phyloP scores from a whole-genome alignment of 1,140 invertebrate species.

The Dinoponera quadriceps region DNA sequence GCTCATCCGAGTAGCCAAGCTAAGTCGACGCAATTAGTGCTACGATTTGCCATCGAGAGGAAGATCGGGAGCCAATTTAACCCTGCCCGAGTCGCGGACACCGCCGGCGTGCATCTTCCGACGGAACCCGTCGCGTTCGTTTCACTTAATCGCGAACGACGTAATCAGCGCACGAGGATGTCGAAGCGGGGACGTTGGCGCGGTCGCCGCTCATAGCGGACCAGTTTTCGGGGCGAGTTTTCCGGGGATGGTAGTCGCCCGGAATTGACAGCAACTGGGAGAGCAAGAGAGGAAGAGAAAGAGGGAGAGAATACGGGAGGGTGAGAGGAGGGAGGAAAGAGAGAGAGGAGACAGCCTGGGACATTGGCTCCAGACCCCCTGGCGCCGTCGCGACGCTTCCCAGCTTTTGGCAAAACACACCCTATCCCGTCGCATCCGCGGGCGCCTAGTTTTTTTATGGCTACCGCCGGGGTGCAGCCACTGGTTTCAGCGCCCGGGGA shows the following conservation, averaged over 20 bases:
- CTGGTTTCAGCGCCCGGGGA: conserved; percentile 72
- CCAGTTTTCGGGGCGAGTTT: conserved; percentile 54
- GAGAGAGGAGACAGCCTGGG: conserved; percentile 69
- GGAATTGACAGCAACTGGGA: conserved; percentile 74
- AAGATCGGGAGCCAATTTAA: conserved; percentile 18
- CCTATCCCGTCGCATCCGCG: conserved; percentile 73
- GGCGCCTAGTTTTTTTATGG: conserved; percentile 80
- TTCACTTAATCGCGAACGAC: conserved; percentile 38
- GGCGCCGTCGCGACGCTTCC: conserved; percentile 82
- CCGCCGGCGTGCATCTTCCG: conserved; percentile 6
- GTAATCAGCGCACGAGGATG: conserved; percentile 35
- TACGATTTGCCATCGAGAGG: not conserved
- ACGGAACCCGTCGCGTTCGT: conserved; percentile 20
- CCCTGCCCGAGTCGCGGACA: not conserved
- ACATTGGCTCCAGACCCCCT: conserved; percentile 82
- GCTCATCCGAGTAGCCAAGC: not conserved
- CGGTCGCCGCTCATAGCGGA: conserved; percentile 30
- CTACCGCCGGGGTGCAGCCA: conserved; percentile 64
- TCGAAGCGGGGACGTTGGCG: conserved; percentile 34
- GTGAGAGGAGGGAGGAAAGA: conserved; percentile 43
- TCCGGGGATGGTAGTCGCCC: conserved; percentile 71
- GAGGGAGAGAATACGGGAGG: conserved; percentile 57
- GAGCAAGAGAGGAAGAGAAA: conserved; percentile 9
- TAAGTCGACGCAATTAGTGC: not conserved
- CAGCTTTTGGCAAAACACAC: conserved; percentile 84